Percentiles rank a stretch among this genome's conserved stretches.
Evolutionary conservation across 1,140 invertebrate genomes (phyloP).

Genomic region (Panagrolaimus sp.): DNA sequence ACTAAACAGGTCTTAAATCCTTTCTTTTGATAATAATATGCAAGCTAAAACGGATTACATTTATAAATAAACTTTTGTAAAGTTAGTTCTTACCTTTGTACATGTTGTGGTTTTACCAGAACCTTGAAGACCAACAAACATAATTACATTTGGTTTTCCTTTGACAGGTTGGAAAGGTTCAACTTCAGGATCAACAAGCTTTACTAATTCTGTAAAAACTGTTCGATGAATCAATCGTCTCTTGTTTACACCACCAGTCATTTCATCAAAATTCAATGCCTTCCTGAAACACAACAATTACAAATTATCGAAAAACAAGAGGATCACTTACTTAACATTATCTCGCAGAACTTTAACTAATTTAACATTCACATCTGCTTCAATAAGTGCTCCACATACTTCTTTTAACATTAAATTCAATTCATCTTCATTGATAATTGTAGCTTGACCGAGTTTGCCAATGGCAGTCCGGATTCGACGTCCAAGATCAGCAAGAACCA

Average conservation of each 20-base stretch:
- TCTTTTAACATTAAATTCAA: slow-evolving; percentile 99
- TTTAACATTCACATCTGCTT: slow-evolving; percentile 97
- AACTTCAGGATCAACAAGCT: slow-evolving; percentile 94
- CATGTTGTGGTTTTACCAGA: slow-evolving; percentile 99
- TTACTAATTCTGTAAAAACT: slow-evolving; percentile 96
- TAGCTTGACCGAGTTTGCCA: slow-evolving; percentile 92
- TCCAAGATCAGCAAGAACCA: slow-evolving; percentile 99
- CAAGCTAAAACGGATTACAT: slow-evolving; percentile 67
- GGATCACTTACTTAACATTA: slow-evolving; percentile 78
- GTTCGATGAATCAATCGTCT: slow-evolving; percentile 96
- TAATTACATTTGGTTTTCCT: slow-evolving; percentile 89
- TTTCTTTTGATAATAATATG: slow-evolving; percentile 92
- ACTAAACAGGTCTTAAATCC: slow-evolving; percentile 98
- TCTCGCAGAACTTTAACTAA: slow-evolving; percentile 91
- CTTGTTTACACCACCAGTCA: slow-evolving; percentile 97
- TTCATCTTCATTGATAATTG: slow-evolving; percentile 90
- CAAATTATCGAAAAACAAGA: neutral
- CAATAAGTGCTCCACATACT: slow-evolving; percentile 89
- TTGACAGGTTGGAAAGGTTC: slow-evolving; percentile 93
- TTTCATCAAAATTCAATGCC: slow-evolving; percentile 82
- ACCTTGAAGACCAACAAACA: slow-evolving; percentile 98
- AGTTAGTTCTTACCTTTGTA: slow-evolving; percentile 71
- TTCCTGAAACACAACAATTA: slow-evolving; percentile 27
- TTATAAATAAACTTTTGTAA: neutral
- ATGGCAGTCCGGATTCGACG: slow-evolving; percentile 96